These are phyloP conservation scores for Pachymerium ferrugineum DNA, from an alignment of 2,888 invertebrate genomes.

Conservation along the genomic window DNA sequence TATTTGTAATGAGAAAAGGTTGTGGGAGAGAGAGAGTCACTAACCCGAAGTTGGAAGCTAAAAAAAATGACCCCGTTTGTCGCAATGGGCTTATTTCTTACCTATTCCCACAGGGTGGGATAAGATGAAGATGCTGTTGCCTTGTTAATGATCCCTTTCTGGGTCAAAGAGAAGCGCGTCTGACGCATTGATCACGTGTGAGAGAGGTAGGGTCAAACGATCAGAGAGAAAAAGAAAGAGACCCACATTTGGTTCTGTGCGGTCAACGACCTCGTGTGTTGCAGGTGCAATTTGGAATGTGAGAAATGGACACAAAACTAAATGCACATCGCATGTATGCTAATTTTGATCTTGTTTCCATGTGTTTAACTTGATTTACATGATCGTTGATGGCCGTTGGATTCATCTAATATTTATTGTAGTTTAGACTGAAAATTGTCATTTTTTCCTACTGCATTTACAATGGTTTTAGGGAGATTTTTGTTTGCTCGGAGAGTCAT, in stretches of 20 bases:
- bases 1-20: not conserved
- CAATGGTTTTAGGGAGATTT: too few species aligned
- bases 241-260: not conserved
- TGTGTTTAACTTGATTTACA: not conserved
- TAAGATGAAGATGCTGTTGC: not conserved
- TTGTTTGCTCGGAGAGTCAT: too few species aligned
- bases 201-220: not conserved
- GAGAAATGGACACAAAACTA: not conserved
- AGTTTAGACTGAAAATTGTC: too few species aligned
- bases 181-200: not conserved
- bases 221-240: not conserved
- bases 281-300: not conserved
- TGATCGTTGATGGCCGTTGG: not conserved
- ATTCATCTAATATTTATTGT: too few species aligned
- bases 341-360: not conserved
- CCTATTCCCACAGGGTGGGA: not conserved
- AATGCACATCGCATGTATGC: not conserved
- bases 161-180: not conserved
- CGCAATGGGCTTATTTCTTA: not conserved
- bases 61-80: slow-evolving; percentile 1
- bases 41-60: not conserved
- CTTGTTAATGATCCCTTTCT: too few species aligned
- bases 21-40: not conserved
- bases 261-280: not conserved
- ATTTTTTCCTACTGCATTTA: too few species aligned